phyloP scores from a whole-genome alignment of 2,888 invertebrate species.

The Pseudococcus viburni region DNA sequence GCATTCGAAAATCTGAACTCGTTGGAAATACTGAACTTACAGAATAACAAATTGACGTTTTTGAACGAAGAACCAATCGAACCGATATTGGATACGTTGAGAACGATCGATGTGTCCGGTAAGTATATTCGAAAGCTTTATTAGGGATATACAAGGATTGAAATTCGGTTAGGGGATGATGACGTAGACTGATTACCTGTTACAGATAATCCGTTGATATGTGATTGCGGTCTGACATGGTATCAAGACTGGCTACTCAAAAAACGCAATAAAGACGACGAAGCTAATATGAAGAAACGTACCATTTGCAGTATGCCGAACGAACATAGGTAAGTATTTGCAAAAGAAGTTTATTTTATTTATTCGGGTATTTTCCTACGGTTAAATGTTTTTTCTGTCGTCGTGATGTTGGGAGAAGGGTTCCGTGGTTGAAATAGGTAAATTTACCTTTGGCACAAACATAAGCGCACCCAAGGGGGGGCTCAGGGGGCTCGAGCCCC shows the following conservation, averaged over 20 bases:
- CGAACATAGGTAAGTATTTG: constrained; percentile 79
- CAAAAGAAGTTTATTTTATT: no score
- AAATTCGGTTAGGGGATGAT: neutral
- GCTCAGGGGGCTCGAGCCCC: no score
- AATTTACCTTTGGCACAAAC: no score
- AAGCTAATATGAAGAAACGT: constrained; percentile 90
- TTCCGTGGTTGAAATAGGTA: no score
- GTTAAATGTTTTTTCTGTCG: no score
- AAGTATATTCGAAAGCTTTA: constrained; percentile 69
- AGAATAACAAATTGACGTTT: constrained; percentile 88
- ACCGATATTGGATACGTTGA: constrained; percentile 87
- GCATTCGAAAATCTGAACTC: constrained; percentile 92
- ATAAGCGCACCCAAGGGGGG: no score
- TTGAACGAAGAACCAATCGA: constrained; percentile 92
- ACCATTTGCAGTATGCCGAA: constrained; percentile 85
- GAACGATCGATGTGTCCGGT: constrained; percentile 92
- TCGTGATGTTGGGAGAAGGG: no score
- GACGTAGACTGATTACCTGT: constrained; percentile 64
- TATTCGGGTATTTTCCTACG: no score
- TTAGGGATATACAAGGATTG: no score
- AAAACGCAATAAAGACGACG: constrained; percentile 85
- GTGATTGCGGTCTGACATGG: constrained; percentile 91
- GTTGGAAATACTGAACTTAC: constrained; percentile 87
- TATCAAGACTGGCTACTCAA: constrained; percentile 86
- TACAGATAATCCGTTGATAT: constrained; percentile 88